Evolutionary conservation across 2,113 vertebrate species (phyloP).

Genomic region (Tetrax tetrax): DNA sequence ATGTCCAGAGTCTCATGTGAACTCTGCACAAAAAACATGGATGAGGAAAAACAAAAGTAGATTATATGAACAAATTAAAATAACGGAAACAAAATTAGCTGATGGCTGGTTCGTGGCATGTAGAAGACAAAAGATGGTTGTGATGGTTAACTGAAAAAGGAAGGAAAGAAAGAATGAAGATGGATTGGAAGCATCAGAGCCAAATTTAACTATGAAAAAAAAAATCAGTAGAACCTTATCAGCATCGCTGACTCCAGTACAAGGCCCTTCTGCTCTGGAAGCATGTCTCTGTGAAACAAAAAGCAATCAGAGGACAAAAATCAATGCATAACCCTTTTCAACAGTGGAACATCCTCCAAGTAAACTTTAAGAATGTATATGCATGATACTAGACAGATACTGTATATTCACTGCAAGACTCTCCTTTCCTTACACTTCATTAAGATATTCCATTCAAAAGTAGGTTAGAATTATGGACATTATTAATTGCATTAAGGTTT

Average conservation of each 20-base stretch:
- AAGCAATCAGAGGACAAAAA: constrained; percentile 84
- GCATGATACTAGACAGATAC: background rate
- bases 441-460: background rate
- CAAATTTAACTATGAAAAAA: constrained; percentile 64
- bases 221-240: constrained; percentile 87
- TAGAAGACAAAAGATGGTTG: constrained; percentile 70
- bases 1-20: constrained; percentile 87
- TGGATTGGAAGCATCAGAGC: constrained; percentile 60
- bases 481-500: background rate
- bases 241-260: constrained; percentile 85
- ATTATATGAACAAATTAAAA: constrained; percentile 81
- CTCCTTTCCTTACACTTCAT: background rate
- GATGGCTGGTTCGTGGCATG: constrained; percentile 74
- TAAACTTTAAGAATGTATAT: background rate
- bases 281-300: constrained; percentile 85
- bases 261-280: constrained; percentile 80
- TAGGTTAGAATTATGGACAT: background rate
- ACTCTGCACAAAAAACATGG: constrained; percentile 84
- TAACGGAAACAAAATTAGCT: constrained; percentile 73
- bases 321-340: constrained; percentile 74
- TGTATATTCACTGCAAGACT: background rate
- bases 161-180: constrained; percentile 60
- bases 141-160: constrained; percentile 75
- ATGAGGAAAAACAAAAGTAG: constrained; percentile 75
- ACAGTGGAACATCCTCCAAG: constrained; percentile 20